Evolutionary conservation across 2,888 invertebrate species (phyloP).

Genomic region (Drosophila multiciliata): DNA sequence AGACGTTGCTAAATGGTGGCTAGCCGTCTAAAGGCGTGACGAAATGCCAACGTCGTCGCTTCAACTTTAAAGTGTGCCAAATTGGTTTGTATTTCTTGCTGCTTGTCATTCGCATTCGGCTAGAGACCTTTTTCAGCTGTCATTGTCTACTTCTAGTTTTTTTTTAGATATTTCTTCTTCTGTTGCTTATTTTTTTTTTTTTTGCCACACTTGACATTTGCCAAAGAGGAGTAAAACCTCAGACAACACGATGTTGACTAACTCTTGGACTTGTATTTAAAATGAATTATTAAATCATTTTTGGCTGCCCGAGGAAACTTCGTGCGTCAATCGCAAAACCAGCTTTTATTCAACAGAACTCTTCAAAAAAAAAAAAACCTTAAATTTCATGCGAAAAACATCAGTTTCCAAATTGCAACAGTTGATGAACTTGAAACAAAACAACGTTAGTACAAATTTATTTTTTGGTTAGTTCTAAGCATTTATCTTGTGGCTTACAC

Average conservation of each 20-base stretch:
- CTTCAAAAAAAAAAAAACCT: slow-evolving; percentile 37
- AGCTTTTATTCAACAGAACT: slow-evolving; percentile 59
- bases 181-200: slow-evolving; percentile 11
- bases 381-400: slow-evolving; percentile 42
- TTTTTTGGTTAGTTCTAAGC: slow-evolving; percentile 4
- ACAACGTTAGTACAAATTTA: slow-evolving; percentile 8
- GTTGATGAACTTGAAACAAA: slow-evolving; percentile 13
- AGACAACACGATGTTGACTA: slow-evolving; percentile 41
- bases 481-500: slow-evolving; percentile 17
- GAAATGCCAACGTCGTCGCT: slow-evolving; percentile 66
- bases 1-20: slow-evolving; percentile 59
- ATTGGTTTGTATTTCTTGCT: slow-evolving; percentile 22
- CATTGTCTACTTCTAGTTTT: slow-evolving; percentile 68
- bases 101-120: slow-evolving; percentile 50
- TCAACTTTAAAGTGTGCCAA: slow-evolving; percentile 69
- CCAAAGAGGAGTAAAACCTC: slow-evolving; percentile 52
- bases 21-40: slow-evolving; percentile 74
- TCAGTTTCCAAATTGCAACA: slow-evolving; percentile 16
- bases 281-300: slow-evolving; percentile 56
- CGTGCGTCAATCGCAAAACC: slow-evolving; percentile 67
- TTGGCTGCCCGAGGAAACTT: slow-evolving; percentile 36
- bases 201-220: slow-evolving; percentile 72
- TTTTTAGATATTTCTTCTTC: slow-evolving; percentile 30
- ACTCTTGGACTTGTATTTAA: slow-evolving; percentile 59
- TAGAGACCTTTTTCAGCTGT: slow-evolving; percentile 66